phyloP scores from a whole-genome alignment of 1,140 invertebrate genomes.

The Cyclargus thomasi region DNA sequence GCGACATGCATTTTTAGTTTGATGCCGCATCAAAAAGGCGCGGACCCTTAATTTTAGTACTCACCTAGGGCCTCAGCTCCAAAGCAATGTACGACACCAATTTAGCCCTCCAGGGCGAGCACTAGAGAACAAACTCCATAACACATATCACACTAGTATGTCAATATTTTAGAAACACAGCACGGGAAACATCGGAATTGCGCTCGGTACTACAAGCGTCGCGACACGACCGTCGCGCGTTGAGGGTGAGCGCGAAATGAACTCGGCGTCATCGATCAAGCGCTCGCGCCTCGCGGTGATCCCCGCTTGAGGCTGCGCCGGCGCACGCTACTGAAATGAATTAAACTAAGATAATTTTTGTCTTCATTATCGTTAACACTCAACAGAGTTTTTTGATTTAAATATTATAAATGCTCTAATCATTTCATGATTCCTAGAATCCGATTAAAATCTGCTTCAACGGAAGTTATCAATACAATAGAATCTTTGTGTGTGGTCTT shows the following conservation, averaged over 20 bases:
- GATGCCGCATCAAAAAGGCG: background rate
- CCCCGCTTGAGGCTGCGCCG: conserved; percentile 40
- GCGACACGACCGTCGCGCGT: conserved; percentile 59
- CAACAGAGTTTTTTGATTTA: background rate
- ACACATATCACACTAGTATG: conserved; percentile 57
- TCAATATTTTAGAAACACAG: conserved; percentile 37
- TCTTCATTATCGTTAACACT: background rate
- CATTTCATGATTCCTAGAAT: background rate
- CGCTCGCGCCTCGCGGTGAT: conserved; percentile 15
- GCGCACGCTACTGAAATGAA: conserved; percentile 25
- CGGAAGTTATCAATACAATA: conserved; percentile 21
- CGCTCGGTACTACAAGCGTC: conserved; percentile 50
- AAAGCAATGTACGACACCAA: conserved; percentile 37
- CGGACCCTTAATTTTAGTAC: conserved; percentile 16
- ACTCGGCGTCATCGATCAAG: conserved; percentile 17
- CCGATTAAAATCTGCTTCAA: conserved; percentile 4
- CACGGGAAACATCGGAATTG: conserved; percentile 43
- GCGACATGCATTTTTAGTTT: background rate
- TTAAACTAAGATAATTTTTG: background rate
- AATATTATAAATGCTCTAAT: background rate
- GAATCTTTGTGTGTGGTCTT: conserved; percentile 19
- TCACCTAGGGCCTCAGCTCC: conserved; percentile 45
- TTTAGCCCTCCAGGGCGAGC: conserved; percentile 54
- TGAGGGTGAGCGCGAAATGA: conserved; percentile 61
- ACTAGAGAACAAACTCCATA: conserved; percentile 53